A percentile compares a stretch with the other conserved stretches of the same genome.
phyloP scores from a whole-genome alignment of 2,888 invertebrate genomes.

The Eretmocerus hayati region DNA sequence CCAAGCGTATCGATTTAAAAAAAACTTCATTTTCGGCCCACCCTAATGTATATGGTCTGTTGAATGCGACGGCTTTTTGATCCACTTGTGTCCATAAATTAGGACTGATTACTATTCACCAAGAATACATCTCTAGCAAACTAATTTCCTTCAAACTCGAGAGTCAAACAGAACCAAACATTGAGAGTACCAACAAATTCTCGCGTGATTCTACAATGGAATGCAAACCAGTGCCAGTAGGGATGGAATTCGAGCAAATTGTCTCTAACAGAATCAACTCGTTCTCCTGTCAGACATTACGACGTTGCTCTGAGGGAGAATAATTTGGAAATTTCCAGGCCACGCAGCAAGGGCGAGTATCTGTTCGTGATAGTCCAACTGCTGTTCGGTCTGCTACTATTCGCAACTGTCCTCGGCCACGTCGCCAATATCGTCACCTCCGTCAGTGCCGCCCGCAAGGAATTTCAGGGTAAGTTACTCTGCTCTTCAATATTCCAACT shows the following conservation, averaged over 20 bases:
- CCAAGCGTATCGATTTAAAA: too few species aligned
- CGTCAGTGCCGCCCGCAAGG: slow-evolving; percentile 92
- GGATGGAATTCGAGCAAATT: background rate
- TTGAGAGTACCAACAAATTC: too few species aligned
- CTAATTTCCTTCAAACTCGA: too few species aligned
- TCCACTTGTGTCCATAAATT: too few species aligned
- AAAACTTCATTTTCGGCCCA: too few species aligned
- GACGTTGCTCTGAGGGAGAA: background rate
- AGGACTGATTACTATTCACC: too few species aligned
- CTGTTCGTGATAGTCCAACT: slow-evolving; percentile 92
- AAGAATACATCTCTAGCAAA: too few species aligned
- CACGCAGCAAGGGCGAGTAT: slow-evolving; percentile 90
- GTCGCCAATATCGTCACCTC: slow-evolving; percentile 98
- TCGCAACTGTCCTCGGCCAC: slow-evolving; percentile 94
- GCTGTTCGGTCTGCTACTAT: slow-evolving; percentile 87
- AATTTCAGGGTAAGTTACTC: slow-evolving; percentile 84
- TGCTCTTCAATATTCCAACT: too few species aligned
- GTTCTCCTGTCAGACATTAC: background rate
- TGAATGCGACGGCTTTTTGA: too few species aligned
- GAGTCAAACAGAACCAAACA: too few species aligned
- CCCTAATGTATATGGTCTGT: too few species aligned
- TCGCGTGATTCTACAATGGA: too few species aligned
- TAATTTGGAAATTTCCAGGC: slow-evolving; percentile 48
- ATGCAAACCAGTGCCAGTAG: background rate
- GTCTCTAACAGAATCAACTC: background rate